phyloP scores from a whole-genome alignment of 2,113 vertebrate genomes.

The Lethenteron camtschaticum region DNA sequence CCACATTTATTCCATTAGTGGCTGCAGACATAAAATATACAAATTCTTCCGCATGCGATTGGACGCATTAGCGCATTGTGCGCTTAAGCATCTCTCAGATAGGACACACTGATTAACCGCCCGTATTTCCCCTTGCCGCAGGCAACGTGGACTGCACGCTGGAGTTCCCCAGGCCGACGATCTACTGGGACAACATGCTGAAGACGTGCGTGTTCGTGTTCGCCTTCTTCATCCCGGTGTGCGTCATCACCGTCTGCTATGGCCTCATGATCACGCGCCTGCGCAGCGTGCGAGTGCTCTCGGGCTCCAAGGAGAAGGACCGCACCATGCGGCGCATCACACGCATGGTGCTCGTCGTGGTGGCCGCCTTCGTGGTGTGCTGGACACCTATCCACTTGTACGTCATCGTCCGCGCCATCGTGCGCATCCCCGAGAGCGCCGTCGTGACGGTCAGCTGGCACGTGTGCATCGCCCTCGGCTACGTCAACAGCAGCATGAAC shows the following conservation, averaged over 20 bases:
- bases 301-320: constrained; percentile 84
- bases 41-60: too few species aligned
- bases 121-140: constrained; percentile 12
- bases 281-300: constrained; percentile 72
- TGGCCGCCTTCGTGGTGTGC: constrained; percentile 81
- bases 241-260: constrained; percentile 83
- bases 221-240: constrained; percentile 65
- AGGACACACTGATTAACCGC: too few species aligned
- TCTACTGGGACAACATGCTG: constrained; percentile 72
- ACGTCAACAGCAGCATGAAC: constrained; percentile 93
- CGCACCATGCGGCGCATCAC: constrained; percentile 71
- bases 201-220: constrained; percentile 92
- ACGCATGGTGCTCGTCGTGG: constrained; percentile 83
- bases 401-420: constrained; percentile 67
- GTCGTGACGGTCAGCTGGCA: constrained; percentile 63
- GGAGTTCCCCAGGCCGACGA: constrained; percentile 48
- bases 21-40: too few species aligned
- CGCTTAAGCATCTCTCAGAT: too few species aligned
- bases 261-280: constrained; percentile 77
- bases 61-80: too few species aligned
- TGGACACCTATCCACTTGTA: constrained; percentile 97
- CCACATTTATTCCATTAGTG: too few species aligned
- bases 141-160: constrained; percentile 43
- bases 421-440: constrained; percentile 49
- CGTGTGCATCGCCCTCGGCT: constrained; percentile 78